Evolutionary conservation across 2,797 vertebrate genomes (phyloP), one percentile per base, ranked within the genome.

Genomic region (Otolemur crassicaudatus): DNA sequence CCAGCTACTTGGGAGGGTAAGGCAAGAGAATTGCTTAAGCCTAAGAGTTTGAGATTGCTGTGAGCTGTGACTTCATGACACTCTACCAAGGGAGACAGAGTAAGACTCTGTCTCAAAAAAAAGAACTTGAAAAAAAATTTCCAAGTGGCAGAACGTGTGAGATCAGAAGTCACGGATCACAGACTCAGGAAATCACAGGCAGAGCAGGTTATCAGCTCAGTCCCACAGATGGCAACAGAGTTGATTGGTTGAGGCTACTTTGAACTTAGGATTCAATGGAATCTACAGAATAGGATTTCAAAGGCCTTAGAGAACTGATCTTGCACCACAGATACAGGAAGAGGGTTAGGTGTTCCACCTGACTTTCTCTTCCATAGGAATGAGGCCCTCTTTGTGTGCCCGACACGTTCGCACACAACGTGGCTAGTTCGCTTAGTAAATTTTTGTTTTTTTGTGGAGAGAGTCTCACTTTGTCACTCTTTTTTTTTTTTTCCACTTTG

Each of bases 191-290:
- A 82, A 73, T 22, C 0, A 13, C 19, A 6, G 29, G 17, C 67
- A 23, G 11, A 25, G 49, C 23, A 37, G 37, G 40, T 19, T 40
- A 7, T 34, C 19, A 5, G 25, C 13, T 1, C 31, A 17, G 31
- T 53, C 75, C 12, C 0, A 3, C 9, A 65, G 58, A 31, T 22
- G 46, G 46, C 0, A 0, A n/a, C 7, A 31, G n/a, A 60, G n/a
- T 31, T 37, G 43, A 65, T 77, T 75, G 3, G 37, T 29, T 67
- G 75, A n/a, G 22, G 37, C 65, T 11, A 7, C 77, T 34, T 5
- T 40, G 70, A 43, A 69, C 40, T 58, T 4, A 4, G 34, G 53
- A 70, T 31, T 4, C 12, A 61, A 49, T 2, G 46, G 83, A 56
- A 46, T 65, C n/a, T 34, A 25, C n/a, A 40, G 16, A 53, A 22